phyloP scores from a whole-genome alignment of 2,888 invertebrate genomes.

The Shargacucullia verbasci region DNA sequence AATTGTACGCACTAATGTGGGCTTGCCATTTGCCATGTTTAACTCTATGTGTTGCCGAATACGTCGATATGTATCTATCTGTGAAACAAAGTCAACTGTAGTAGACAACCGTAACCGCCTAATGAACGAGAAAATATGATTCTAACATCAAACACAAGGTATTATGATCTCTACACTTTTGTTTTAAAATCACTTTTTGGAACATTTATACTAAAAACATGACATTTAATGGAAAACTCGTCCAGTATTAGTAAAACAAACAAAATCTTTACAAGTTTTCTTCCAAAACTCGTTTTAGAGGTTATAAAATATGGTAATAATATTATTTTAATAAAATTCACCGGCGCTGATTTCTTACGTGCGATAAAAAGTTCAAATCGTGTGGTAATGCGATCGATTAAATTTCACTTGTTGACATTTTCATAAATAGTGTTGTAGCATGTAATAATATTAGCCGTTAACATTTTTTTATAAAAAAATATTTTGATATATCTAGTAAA shows the following conservation, averaged over 20 bases:
- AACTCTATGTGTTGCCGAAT: slow-evolving; percentile 9
- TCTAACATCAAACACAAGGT: not conserved
- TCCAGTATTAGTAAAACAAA: slow-evolving; percentile 10
- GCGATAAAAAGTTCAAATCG: no score
- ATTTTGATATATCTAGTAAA: no score
- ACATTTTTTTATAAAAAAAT: no score
- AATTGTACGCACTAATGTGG: slow-evolving; percentile 56
- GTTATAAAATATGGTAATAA: no score
- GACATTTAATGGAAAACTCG: slow-evolving; percentile 30
- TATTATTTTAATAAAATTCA: no score
- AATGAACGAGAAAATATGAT: slow-evolving; percentile 11
- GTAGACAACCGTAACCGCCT: not conserved
- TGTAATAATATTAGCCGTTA: no score
- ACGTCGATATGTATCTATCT: slow-evolving; percentile 37
- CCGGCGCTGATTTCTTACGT: no score
- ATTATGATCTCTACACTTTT: slow-evolving; percentile 5
- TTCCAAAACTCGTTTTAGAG: no score
- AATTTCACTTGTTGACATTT: no score
- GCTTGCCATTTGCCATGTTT: slow-evolving; percentile 55
- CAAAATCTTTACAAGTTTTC: not conserved
- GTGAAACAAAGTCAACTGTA: slow-evolving; percentile 36
- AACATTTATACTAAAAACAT: not conserved
- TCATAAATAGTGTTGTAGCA: no score
- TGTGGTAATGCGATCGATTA: no score
- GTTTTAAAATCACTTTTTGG: slow-evolving; percentile 18